These are phyloP conservation scores for Lepisosteus oculatus DNA, from an alignment of 2,113 vertebrate genomes.

Conservation along the genomic window DNA sequence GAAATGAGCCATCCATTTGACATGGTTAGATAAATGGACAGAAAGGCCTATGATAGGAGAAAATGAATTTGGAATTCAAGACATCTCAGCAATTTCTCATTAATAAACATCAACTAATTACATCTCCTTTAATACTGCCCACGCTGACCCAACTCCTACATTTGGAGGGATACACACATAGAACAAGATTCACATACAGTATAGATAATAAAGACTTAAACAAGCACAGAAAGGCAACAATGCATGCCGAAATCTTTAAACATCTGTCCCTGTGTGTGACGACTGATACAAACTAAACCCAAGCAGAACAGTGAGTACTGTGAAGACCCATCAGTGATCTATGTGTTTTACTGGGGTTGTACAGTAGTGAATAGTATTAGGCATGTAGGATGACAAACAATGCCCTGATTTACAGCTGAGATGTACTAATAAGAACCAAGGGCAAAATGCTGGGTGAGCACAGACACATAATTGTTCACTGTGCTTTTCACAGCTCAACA, in stretches of 20 bases:
- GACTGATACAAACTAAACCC: conserved; percentile 2
- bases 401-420: conserved; percentile 6
- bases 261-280: conserved; percentile 4
- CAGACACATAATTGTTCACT: conserved; percentile 13
- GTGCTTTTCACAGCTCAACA: neutral
- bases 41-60: neutral
- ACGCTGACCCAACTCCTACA: conserved; percentile 25
- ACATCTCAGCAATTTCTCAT: conserved; percentile 45
- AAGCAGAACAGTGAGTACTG: conserved; percentile 4
- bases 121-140: conserved; percentile 22
- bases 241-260: neutral
- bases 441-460: neutral
- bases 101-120: conserved; percentile 39
- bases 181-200: too few species aligned
- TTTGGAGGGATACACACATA: too few species aligned
- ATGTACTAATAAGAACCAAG: neutral
- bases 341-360: neutral
- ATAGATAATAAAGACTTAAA: neutral
- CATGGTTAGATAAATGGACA: too few species aligned
- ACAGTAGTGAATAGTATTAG: neutral
- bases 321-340: neutral
- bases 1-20: too few species aligned
- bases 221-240: neutral
- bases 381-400: conserved; percentile 2
- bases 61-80: conserved; percentile 48